Evolutionary conservation across 2,888 invertebrate species (phyloP).

Genomic region (Ommatoiulus sabulosus): DNA sequence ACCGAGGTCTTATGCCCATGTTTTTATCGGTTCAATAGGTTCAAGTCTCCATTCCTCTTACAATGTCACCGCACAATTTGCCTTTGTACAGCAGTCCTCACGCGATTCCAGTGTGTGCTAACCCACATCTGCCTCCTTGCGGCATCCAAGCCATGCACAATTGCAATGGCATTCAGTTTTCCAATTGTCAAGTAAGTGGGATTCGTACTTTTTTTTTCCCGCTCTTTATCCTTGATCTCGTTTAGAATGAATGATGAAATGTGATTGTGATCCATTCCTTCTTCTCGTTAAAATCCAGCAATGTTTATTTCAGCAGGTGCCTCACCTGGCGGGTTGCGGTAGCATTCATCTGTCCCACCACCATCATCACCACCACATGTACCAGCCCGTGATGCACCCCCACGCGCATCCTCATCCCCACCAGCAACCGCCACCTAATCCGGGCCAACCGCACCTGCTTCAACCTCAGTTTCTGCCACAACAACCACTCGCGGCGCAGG

Average conservation of each 20-base stretch:
- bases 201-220: neutral
- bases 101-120: constrained; percentile 58
- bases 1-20: no score
- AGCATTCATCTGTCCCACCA: constrained; percentile 65
- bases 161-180: constrained; percentile 58
- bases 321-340: constrained; percentile 57
- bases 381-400: constrained; percentile 68
- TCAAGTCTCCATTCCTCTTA: constrained; percentile 63
- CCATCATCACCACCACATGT: constrained; percentile 65
- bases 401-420: constrained; percentile 65
- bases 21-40: constrained; percentile 62
- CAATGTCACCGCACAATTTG: constrained; percentile 62
- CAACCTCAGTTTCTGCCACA: constrained; percentile 57
- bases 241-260: neutral
- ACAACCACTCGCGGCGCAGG: constrained; percentile 55
- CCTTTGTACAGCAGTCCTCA: constrained; percentile 60
- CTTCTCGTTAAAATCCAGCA: neutral
- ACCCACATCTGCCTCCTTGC: constrained; percentile 58
- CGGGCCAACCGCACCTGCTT: constrained; percentile 63
- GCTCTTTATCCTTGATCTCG: neutral
- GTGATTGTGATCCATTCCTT: no score
- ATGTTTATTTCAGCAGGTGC: constrained; percentile 54
- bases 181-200: constrained; percentile 58
- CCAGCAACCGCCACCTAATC: constrained; percentile 64
- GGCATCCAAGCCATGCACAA: constrained; percentile 57